Evolutionary conservation across 2,113 vertebrate genomes (phyloP), one percentile per base, ranked within the genome.

Genomic region (Xiphophorus hellerii): DNA sequence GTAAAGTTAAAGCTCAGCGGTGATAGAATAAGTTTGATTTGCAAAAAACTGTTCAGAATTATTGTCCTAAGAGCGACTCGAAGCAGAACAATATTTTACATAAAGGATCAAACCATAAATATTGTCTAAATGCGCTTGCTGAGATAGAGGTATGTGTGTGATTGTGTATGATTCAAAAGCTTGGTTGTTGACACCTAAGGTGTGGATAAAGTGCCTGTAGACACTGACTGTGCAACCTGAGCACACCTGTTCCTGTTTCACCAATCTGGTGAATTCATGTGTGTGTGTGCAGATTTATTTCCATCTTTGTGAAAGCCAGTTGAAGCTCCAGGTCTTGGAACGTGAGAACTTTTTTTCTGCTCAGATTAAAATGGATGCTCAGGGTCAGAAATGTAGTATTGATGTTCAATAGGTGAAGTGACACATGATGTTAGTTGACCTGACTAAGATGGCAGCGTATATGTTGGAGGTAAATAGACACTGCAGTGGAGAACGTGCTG

Each of bases 181-280:
- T 81, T 62, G 70, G 77, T 81, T 66, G 67, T 81, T 28, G 73
- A 88, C 91, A 87, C 89, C 85, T 78, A 71, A 86, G 76, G 89
- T 90, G 86, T 89, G 66, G 86, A 82, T 89, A 64, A 66, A 77
- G 76, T 90, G 85, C 84, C 81, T 78, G 37, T 78, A 72, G 69
- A 78, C 81, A 74, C 83, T 78, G 76, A 22, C 54, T 5, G 5
- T 25, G 88, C 60, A 88, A 90, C 84, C 68, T 69, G 89, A 93
- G 69, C 28, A n/a, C 71, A 27, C 62, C 73, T 37, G 73, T 78
- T 91, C 77, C 58, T 72, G 48, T 89, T 91, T 74, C 84, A 80
- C 42, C 66, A 33, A 69, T 51, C 67, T 61, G 2, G 20, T 62
- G 14, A n/a, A 28, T 44, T 8, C 13, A 29, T 68, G 44, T 51